Base-by-base conservation (phyloP, 2,888 invertebrate genomes). In the Brachyptera risi region DNA sequence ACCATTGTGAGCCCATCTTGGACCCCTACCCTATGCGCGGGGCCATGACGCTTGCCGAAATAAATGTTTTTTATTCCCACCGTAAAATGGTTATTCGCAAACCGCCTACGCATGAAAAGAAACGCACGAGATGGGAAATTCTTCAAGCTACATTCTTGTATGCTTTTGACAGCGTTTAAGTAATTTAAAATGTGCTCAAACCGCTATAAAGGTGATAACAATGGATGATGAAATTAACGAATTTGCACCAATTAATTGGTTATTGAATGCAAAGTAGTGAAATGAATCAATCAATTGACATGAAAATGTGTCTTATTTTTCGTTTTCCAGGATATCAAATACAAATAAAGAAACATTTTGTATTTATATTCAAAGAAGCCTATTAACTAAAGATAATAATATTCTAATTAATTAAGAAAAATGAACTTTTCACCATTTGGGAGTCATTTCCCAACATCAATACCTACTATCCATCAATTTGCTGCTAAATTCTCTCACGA, bases 371-470 rank as follows among this genome's bases (percentile, higher is more conserved):
- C n/a, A n/a, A n/a, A n/a, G n/a, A n/a, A n/a, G n/a, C n/a, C n/a
- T n/a, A n/a, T n/a, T n/a, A n/a, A n/a, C n/a, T n/a, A n/a, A n/a
- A n/a, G n/a, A n/a, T n/a, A n/a, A n/a, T n/a, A n/a, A n/a, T n/a
- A n/a, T n/a, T n/a, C n/a, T n/a, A n/a, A n/a, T n/a, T n/a, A n/a
- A n/a, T n/a, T n/a, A n/a, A n/a, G n/a, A n/a, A n/a, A n/a, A n/a
- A 92, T 92, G 92, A 92, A 92, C 80, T 92, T 92, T 79, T 84
- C 90, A 71, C 90, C 90, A 67, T 92, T 91, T 75, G 88, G 88
- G 70, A 86, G 87, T 70, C 90, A 85, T 76, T 89, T 87, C 73
- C 86, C 88, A 69, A 83, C 85, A 67, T 82, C 86, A 68, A 84
- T 90, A 68, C 89, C 90, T 67, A 84, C 86, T 62, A 88, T 92